Conservation (phyloP, 2,888 invertebrate species). For the Crossocerus cetratus region DNA sequence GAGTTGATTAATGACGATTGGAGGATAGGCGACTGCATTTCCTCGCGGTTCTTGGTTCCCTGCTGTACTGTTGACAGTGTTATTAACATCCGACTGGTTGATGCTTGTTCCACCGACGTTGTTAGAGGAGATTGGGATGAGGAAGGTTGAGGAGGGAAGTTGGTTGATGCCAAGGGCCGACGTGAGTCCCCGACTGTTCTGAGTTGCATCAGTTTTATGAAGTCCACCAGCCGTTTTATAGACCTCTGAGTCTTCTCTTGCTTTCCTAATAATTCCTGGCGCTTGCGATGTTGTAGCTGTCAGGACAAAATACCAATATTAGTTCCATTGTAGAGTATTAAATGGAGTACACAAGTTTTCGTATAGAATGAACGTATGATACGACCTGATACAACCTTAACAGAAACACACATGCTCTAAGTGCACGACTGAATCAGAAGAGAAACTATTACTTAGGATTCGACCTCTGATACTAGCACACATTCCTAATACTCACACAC, state of each 20-base stretch:
- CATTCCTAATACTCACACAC: constrained; percentile 9
- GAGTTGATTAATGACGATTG: constrained; percentile 62
- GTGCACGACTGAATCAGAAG: constrained; percentile 6
- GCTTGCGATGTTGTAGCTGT: constrained; percentile 72
- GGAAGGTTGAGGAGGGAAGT: constrained; percentile 71
- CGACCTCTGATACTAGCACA: constrained; percentile 10
- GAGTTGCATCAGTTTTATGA: constrained; percentile 72
- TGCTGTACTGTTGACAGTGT: constrained; percentile 19
- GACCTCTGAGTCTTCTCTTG: constrained; percentile 75
- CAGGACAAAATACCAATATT: constrained; percentile 21
- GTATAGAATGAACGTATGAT: constrained; percentile 15
- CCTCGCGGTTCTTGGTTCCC: constrained; percentile 49
- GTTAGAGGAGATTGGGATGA: constrained; percentile 71
- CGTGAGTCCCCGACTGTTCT: constrained; percentile 61
- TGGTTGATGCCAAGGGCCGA: constrained; percentile 65
- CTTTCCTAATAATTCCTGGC: constrained; percentile 72
- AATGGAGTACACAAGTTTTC: not conserved
- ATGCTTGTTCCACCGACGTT: constrained; percentile 53
- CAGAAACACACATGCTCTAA: constrained; percentile 50
- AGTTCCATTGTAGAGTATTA: not conserved
- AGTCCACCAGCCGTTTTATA: constrained; percentile 74
- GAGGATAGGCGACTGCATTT: constrained; percentile 47
- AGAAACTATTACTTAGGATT: not conserved
- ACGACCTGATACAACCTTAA: constrained; percentile 27
- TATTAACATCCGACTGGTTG: constrained; percentile 52